A percentile compares a stretch with the other conserved stretches of the same genome.
Evolutionary conservation across 2,888 invertebrate genomes (phyloP).

Genomic region (Steinernema hermaphroditum): DNA sequence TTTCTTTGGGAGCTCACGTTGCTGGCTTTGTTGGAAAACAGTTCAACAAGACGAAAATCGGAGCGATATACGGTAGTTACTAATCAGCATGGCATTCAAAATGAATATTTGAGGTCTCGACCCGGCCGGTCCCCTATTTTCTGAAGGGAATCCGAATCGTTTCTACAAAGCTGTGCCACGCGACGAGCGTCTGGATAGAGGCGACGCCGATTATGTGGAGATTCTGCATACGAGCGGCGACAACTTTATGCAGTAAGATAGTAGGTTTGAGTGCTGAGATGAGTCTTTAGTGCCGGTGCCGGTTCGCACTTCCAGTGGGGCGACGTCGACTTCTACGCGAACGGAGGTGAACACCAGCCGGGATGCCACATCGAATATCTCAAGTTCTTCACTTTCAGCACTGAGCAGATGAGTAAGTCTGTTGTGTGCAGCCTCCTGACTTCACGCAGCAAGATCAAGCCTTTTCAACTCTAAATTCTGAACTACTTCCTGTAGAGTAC

Average conservation of each 20-base stretch:
- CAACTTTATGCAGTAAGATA: conserved; percentile 1
- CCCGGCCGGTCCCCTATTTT: conserved; percentile 14
- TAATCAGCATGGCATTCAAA: too few species aligned
- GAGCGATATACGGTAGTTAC: conserved; percentile 26
- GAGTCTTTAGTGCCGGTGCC: background rate
- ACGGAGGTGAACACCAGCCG: conserved; percentile 26
- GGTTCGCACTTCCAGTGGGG: background rate
- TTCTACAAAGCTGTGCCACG: conserved; percentile 13
- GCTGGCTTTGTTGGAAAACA: conserved; percentile 19
- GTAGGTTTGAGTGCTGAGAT: too few species aligned
- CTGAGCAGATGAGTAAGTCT: background rate
- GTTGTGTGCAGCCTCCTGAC: too few species aligned
- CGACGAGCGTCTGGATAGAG: background rate
- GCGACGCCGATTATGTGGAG: conserved; percentile 22
- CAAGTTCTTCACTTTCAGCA: conserved; percentile 4
- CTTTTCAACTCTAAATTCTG: too few species aligned
- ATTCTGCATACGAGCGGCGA: conserved; percentile 23
- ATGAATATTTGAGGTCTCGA: background rate
- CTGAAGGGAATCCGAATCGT: conserved; percentile 20
- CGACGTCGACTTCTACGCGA: conserved; percentile 27
- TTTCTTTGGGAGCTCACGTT: conserved; percentile 16
- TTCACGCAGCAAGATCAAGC: too few species aligned
- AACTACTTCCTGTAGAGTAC: too few species aligned
- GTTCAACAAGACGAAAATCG: background rate
- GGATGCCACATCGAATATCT: conserved; percentile 19